phyloP scores from a whole-genome alignment of 2,797 vertebrate species.

The Moxostoma hubbsi region DNA sequence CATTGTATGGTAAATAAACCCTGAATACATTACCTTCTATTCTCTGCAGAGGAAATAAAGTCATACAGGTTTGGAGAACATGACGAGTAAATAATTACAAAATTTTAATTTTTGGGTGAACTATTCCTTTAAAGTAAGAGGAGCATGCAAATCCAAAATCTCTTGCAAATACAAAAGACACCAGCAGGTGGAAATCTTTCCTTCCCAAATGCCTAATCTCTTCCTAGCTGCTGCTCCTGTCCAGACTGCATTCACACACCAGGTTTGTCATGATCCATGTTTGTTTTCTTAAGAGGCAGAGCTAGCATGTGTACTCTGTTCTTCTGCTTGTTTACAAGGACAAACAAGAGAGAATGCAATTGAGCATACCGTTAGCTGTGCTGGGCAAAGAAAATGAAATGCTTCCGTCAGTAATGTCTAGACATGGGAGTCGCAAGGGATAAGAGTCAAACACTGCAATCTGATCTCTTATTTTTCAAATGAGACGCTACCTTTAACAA shows the following conservation, averaged over 20 bases:
- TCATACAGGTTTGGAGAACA: no score
- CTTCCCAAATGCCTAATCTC: conserved; percentile 26
- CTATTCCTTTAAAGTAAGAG: no score
- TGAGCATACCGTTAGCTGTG: conserved; percentile 2
- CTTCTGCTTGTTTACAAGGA: conserved; percentile 39
- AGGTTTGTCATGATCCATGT: neutral
- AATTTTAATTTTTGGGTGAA: no score
- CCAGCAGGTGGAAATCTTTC: conserved; percentile 59
- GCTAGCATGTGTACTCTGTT: conserved; percentile 19
- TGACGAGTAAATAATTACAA: no score
- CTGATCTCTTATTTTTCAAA: conserved; percentile 30
- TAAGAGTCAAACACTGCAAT: conserved; percentile 3
- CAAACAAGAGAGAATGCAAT: conserved; percentile 24
- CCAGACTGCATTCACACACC: conserved; percentile 19
- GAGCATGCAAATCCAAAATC: neutral
- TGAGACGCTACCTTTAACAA: conserved; percentile 3
- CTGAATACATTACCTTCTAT: no score
- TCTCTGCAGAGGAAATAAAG: no score
- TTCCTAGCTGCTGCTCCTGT: conserved; percentile 7
- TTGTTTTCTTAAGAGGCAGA: conserved; percentile 28
- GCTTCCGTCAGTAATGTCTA: conserved; percentile 28
- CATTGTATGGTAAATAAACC: no score
- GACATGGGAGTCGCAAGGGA: conserved; percentile 21
- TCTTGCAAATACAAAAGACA: conserved; percentile 27
- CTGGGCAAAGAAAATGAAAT: conserved; percentile 6